Percentiles rank a stretch among this genome's conserved stretches.
phyloP scores from a whole-genome alignment of 2,113 vertebrate species.

The Cephalopterus ornatus region DNA sequence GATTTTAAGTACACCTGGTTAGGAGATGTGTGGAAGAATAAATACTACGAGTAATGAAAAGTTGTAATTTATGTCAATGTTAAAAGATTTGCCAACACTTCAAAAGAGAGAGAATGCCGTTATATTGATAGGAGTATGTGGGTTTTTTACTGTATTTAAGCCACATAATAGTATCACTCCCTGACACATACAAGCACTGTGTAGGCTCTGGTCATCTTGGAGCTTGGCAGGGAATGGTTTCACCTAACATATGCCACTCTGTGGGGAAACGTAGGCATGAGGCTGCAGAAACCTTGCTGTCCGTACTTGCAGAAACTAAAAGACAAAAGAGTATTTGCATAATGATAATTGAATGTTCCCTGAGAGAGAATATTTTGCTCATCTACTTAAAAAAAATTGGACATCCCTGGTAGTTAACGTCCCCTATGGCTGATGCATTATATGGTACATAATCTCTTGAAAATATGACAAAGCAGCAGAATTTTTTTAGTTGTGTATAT shows the following conservation, averaged over 20 bases:
- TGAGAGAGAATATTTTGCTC: neutral
- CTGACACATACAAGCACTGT: fast-evolving
- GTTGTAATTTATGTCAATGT: neutral
- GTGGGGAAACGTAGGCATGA: neutral
- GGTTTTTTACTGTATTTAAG: neutral
- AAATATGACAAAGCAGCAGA: neutral
- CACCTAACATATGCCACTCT: fast-evolving
- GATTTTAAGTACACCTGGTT: neutral
- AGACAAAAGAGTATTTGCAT: neutral
- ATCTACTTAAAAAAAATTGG: neutral
- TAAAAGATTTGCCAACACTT: neutral
- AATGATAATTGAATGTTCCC: neutral
- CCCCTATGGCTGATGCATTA: neutral
- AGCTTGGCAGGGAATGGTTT: neutral
- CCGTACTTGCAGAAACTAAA: neutral
- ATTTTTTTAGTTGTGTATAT: neutral
- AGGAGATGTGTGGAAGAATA: neutral
- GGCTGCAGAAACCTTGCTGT: neutral
- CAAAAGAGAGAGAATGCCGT: neutral
- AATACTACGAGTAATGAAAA: neutral
- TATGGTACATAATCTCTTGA: neutral
- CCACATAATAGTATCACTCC: fast-evolving
- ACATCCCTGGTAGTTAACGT: neutral
- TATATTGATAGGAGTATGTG: neutral
- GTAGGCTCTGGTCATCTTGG: neutral